phyloP scores from a whole-genome alignment of 2,797 vertebrate genomes.

The Meda fulgida region DNA sequence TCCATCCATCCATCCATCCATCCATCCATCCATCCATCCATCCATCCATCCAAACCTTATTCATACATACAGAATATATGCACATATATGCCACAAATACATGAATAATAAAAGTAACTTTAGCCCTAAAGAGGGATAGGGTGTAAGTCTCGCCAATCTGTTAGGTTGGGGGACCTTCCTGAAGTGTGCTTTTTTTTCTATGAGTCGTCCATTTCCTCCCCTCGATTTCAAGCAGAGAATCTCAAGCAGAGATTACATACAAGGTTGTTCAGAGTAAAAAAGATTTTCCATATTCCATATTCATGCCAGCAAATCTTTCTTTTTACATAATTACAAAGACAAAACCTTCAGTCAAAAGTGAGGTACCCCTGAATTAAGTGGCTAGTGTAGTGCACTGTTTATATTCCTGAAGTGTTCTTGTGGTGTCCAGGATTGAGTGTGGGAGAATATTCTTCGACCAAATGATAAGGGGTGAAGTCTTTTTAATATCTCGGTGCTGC shows the following conservation, averaged over 20 bases:
- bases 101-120: no score
- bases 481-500: constrained; percentile 52
- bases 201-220: not conserved
- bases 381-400: constrained; percentile 38
- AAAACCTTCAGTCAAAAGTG: not conserved
- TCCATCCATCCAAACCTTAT: no score
- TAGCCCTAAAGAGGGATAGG: not conserved
- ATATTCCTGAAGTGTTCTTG: constrained; percentile 41
- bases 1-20: no score
- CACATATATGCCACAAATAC: no score
- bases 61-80: no score
- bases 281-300: not conserved
- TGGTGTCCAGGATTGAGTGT: constrained; percentile 42
- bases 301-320: not conserved
- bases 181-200: not conserved
- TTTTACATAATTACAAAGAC: not conserved
- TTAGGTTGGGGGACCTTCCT: not conserved
- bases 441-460: constrained; percentile 52
- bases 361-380: not conserved
- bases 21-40: no score
- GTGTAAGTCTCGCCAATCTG: not conserved
- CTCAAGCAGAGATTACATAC: not conserved
- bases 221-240: not conserved
- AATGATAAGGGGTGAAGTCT: constrained; percentile 41
- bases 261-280: not conserved